Percentiles rank a stretch among this genome's conserved stretches.
Conservation (phyloP, 1,140 invertebrate species). For the Drosophila navojoa region DNA sequence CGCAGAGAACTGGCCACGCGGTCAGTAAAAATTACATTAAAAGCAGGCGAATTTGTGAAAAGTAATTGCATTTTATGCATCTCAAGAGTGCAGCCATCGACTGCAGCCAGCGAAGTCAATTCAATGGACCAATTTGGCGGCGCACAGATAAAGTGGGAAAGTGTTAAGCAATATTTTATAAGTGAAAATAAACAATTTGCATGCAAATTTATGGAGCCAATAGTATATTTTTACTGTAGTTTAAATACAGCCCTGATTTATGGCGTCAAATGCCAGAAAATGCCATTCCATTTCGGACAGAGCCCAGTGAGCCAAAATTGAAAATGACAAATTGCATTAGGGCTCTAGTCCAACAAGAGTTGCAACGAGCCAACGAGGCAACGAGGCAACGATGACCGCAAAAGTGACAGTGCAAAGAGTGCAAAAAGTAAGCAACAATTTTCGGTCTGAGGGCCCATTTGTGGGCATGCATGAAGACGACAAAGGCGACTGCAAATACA, state of each 20-base stretch:
- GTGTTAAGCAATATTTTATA: slow-evolving; percentile 23
- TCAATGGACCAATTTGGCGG: slow-evolving; percentile 45
- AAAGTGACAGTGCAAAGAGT: slow-evolving; percentile 67
- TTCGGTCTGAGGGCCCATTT: slow-evolving; percentile 50
- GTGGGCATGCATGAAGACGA: slow-evolving; percentile 43
- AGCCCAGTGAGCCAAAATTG: slow-evolving; percentile 55
- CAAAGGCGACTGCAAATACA: slow-evolving; percentile 26
- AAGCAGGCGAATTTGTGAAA: slow-evolving; percentile 35
- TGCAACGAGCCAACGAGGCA: slow-evolving; percentile 17
- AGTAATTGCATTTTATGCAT: slow-evolving; percentile 41
- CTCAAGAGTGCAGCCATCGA: slow-evolving; percentile 3
- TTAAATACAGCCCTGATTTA: slow-evolving; percentile 68
- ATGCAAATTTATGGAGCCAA: slow-evolving; percentile 55
- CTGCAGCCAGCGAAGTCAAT: slow-evolving; percentile 16
- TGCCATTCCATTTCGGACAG: slow-evolving; percentile 64
- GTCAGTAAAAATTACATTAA: slow-evolving; percentile 69
- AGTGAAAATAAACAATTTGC: slow-evolving; percentile 61
- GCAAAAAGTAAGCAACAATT: slow-evolving; percentile 68
- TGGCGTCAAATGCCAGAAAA: slow-evolving; percentile 69
- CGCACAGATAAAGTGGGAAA: slow-evolving; percentile 15
- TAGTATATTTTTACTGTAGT: slow-evolving; percentile 58
- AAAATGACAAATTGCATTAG: slow-evolving; percentile 82
- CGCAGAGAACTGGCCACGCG: slow-evolving; percentile 8
- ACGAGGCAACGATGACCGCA: slow-evolving; percentile 52
- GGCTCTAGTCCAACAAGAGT: slow-evolving; percentile 10